phyloP scores from a whole-genome alignment of 2,888 invertebrate species.

The Idaea biselata region DNA sequence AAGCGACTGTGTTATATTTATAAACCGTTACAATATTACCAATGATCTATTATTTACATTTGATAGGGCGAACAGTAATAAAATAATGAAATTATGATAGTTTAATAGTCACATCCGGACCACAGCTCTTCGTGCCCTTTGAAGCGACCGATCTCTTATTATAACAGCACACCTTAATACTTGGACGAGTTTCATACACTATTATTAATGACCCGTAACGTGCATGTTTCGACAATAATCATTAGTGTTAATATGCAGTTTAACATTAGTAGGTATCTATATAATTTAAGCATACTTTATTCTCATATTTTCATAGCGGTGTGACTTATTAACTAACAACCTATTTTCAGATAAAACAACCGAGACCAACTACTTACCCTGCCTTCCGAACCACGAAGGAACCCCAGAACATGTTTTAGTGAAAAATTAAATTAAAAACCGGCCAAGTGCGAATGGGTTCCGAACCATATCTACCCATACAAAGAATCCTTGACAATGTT shows the following conservation, averaged over 20 bases:
- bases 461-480: too few species aligned
- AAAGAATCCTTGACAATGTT: too few species aligned
- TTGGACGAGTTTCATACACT: slow-evolving; percentile 37
- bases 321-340: too few species aligned
- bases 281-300: neutral
- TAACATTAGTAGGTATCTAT: neutral
- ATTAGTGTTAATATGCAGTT: neutral
- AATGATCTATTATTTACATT: neutral
- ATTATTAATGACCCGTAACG: slow-evolving; percentile 27
- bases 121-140: slow-evolving; percentile 51
- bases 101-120: slow-evolving; percentile 67
- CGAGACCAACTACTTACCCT: too few species aligned
- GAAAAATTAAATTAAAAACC: too few species aligned
- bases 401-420: too few species aligned
- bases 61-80: slow-evolving; percentile 52
- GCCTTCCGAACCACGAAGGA: too few species aligned
- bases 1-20: slow-evolving; percentile 4
- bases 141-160: slow-evolving; percentile 50
- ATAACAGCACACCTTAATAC: slow-evolving; percentile 48
- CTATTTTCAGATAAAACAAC: too few species aligned
- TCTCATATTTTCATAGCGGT: neutral
- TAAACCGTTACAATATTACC: slow-evolving; percentile 6
- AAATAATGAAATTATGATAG: slow-evolving; percentile 69
- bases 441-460: too few species aligned
- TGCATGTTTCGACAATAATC: neutral